These are phyloP conservation scores for Hycleus phaleratus DNA, from an alignment of 1,140 invertebrate genomes.

Conservation along the genomic window DNA sequence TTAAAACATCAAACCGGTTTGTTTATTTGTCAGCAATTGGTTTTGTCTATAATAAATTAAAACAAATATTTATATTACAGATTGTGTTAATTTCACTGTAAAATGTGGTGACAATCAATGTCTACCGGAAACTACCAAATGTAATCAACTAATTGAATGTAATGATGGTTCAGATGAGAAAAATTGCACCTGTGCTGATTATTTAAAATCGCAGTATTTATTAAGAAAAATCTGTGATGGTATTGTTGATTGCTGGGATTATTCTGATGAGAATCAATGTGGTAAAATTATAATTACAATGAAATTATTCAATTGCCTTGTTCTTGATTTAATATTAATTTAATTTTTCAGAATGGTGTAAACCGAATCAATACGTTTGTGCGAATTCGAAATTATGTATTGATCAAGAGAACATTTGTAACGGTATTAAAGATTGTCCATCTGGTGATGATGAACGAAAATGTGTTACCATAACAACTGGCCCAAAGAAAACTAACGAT, in stretches of 20 bases:
- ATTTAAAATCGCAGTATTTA: slow-evolving; percentile 58
- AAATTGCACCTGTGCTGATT: slow-evolving; percentile 70
- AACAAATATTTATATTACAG: slow-evolving; percentile 14
- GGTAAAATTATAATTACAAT: slow-evolving; percentile 45
- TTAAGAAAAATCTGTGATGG: slow-evolving; percentile 75
- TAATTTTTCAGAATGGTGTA: slow-evolving; percentile 61
- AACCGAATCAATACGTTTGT: slow-evolving; percentile 64
- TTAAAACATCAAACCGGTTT: too few species aligned
- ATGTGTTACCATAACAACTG: slow-evolving; percentile 51
- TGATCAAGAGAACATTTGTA: slow-evolving; percentile 58
- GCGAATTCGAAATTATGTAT: slow-evolving; percentile 62
- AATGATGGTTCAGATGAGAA: slow-evolving; percentile 61
- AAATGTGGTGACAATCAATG: slow-evolving; percentile 59
- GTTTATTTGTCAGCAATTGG: too few species aligned
- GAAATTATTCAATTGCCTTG: neutral
- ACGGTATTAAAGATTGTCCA: slow-evolving; percentile 69
- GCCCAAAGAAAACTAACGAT: slow-evolving; percentile 44
- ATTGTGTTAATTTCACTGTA: slow-evolving; percentile 47
- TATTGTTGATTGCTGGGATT: slow-evolving; percentile 70
- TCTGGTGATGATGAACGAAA: slow-evolving; percentile 73
- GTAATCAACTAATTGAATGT: slow-evolving; percentile 70
- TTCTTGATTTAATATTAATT: neutral
- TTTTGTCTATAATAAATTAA: neutral
- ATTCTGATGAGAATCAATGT: slow-evolving; percentile 69
- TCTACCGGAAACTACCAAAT: slow-evolving; percentile 56